phyloP scores from a whole-genome alignment of 2,888 invertebrate genomes.

The Bellardia bayeri region DNA sequence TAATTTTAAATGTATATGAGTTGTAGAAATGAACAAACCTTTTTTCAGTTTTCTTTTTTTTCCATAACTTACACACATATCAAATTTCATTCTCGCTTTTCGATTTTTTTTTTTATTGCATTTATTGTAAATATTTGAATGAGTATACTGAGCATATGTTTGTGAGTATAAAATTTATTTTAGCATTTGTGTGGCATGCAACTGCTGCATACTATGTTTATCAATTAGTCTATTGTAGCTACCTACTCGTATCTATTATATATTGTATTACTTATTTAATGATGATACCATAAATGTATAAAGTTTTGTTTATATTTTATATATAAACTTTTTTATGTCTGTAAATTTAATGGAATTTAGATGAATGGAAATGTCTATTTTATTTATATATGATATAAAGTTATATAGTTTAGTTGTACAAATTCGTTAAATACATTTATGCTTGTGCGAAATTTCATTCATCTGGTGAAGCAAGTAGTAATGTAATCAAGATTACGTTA shows the following conservation, averaged over 20 bases:
- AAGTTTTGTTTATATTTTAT: slow-evolving; percentile 12
- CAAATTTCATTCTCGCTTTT: neutral
- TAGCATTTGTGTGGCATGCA: slow-evolving; percentile 3
- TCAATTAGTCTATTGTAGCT: slow-evolving; percentile 64
- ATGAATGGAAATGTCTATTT: slow-evolving; percentile 38
- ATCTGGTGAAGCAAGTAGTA: neutral
- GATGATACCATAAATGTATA: neutral
- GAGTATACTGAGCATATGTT: neutral
- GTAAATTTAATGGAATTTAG: slow-evolving; percentile 60
- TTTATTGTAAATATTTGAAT: slow-evolving; percentile 51
- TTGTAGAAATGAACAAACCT: slow-evolving; percentile 49
- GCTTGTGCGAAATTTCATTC: neutral
- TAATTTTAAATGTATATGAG: neutral
- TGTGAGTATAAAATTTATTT: neutral
- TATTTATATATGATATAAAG: neutral
- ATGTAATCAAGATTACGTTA: slow-evolving; percentile 18
- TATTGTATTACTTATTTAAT: slow-evolving; percentile 44
- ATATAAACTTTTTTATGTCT: neutral
- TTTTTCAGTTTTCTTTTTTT: slow-evolving; percentile 4
- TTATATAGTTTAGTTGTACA: no score
- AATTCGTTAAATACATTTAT: no score
- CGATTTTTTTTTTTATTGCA: slow-evolving; percentile 52
- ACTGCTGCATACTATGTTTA: slow-evolving; percentile 56
- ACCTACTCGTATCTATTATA: neutral
- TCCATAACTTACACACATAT: no score